A percentile compares a stretch with the other conserved stretches of the same genome.
These are phyloP conservation scores for Tenebrosternarchus preto DNA, from an alignment of 2,113 vertebrate species.

Conservation along the genomic window DNA sequence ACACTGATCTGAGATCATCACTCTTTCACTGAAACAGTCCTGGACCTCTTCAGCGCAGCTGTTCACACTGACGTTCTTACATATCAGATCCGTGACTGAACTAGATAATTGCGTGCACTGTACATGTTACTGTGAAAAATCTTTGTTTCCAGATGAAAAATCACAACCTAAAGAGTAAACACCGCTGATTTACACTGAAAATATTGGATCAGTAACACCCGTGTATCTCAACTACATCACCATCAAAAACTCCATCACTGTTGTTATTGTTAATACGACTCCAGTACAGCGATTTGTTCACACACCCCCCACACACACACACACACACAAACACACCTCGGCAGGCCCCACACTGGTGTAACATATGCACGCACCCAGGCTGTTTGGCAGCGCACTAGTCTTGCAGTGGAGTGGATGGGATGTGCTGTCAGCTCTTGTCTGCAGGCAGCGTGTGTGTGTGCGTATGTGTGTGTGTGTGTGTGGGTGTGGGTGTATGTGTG, in stretches of 20 bases:
- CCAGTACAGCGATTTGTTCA: slow-evolving; percentile 2
- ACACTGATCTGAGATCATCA: too few relatives aligned
- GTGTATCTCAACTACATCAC: neutral
- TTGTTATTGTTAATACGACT: slow-evolving; percentile 1
- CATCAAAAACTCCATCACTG: neutral
- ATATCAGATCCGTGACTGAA: too few relatives aligned
- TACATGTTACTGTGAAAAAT: too few relatives aligned
- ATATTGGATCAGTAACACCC: neutral
- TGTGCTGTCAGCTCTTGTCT: slow-evolving; percentile 47
- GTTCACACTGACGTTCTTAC: too few relatives aligned
- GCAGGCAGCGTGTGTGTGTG: slow-evolving; percentile 20
- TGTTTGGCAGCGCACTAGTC: slow-evolving; percentile 42
- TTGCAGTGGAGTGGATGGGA: slow-evolving; percentile 33
- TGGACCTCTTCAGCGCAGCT: too few relatives aligned
- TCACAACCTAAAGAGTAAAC: too few relatives aligned
- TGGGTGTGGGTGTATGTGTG: slow-evolving; percentile 2
- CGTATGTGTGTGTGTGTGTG: slow-evolving; percentile 22
- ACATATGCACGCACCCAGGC: slow-evolving; percentile 30
- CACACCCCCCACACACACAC: slow-evolving; percentile 9
- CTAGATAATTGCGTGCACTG: too few relatives aligned
- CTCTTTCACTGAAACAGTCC: too few relatives aligned
- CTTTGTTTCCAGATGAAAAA: too few relatives aligned
- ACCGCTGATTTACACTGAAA: too few relatives aligned
- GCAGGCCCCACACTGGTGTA: neutral
- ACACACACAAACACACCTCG: neutral